phyloP scores from a whole-genome alignment of 1,140 invertebrate genomes.

The Leptoteleia sp. region DNA sequence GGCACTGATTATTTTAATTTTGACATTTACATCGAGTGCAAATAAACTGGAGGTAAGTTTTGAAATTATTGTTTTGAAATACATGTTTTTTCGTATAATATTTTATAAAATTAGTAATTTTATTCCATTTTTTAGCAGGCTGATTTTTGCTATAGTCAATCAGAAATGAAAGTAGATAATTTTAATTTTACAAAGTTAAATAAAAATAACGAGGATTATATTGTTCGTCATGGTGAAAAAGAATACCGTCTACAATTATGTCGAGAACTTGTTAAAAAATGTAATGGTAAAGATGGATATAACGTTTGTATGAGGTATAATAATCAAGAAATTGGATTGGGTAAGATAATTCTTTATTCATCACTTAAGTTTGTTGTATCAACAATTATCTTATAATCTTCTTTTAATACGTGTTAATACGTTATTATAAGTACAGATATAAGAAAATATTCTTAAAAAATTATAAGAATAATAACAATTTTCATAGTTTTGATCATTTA shows the following conservation, averaged over 20 bases:
- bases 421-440: no score
- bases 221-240: conserved; percentile 22
- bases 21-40: not conserved
- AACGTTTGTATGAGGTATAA: conserved; percentile 69
- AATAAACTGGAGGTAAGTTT: no score
- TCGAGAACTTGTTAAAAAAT: conserved; percentile 65
- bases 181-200: conserved; percentile 31
- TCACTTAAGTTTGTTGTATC: not conserved
- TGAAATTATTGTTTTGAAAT: no score
- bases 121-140: not conserved
- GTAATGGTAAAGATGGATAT: conserved; percentile 66
- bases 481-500: no score
- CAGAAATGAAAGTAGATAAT: conserved; percentile 6
- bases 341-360: conserved; percentile 52
- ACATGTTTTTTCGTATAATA: no score
- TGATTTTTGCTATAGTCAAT: conserved; percentile 17
- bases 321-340: conserved; percentile 70
- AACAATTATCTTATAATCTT: no score
- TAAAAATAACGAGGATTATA: conserved; percentile 28
- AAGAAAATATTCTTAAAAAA: no score
- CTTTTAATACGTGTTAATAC: no score
- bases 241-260: conserved; percentile 70
- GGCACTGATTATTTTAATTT: not conserved
- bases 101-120: not conserved
- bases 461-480: no score